Percentiles rank a stretch among this genome's conserved stretches.
These are phyloP conservation scores for Poeciliopsis presidionis DNA, from an alignment of 2,797 vertebrate species.

Conservation along the genomic window DNA sequence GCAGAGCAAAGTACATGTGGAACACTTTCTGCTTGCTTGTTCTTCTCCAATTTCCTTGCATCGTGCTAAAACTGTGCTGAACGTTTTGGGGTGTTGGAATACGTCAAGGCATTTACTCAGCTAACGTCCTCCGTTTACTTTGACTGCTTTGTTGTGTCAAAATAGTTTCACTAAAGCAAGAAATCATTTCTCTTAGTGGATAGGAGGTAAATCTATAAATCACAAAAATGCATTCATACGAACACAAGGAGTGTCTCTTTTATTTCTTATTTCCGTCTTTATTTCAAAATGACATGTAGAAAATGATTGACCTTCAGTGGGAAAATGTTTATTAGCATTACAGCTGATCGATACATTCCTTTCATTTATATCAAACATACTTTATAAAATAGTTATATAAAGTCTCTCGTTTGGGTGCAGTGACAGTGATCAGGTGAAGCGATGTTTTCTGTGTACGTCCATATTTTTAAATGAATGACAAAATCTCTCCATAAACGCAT, in stretches of 20 bases:
- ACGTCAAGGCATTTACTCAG: background rate
- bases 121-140: background rate
- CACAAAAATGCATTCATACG: background rate
- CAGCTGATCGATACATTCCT: background rate
- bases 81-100: background rate
- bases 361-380: background rate
- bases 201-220: background rate
- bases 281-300: background rate
- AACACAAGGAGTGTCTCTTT: background rate
- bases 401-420: background rate
- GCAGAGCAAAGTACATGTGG: conserved; percentile 1
- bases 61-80: background rate
- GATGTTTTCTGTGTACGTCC: background rate
- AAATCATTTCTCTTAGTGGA: background rate
- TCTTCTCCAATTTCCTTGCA: background rate
- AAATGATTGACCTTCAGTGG: background rate
- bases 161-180: background rate
- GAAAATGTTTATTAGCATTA: background rate
- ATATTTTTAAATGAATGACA: background rate
- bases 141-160: background rate
- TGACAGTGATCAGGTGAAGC: background rate
- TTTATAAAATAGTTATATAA: background rate
- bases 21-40: background rate
- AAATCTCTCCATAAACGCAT: background rate
- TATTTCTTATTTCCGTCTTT: background rate